Conservation (phyloP, 92 coral and sea anemone genomes). For the Actinostola sp. region DNA sequence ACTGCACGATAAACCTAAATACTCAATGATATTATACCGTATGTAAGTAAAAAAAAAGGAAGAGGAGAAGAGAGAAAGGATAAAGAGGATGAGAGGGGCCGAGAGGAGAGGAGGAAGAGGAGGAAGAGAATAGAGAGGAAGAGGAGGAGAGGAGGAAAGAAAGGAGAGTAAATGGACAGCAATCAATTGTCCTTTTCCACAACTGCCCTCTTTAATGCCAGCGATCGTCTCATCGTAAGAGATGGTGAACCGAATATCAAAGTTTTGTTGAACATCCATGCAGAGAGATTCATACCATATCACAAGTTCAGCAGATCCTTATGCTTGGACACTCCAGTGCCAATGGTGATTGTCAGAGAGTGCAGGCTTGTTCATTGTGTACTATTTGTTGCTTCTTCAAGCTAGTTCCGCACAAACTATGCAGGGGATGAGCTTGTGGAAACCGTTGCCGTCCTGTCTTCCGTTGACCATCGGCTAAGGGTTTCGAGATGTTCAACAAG, state of each 20-base stretch:
- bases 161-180: slow-evolving; percentile 2
- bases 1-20: slow-evolving; percentile 32
- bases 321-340: slow-evolving; percentile 60
- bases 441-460: slow-evolving; percentile 26
- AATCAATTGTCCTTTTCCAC: slow-evolving; percentile 59
- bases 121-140: neutral
- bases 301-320: neutral
- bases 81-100: no score
- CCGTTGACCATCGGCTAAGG: slow-evolving; percentile 62
- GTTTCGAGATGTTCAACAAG: slow-evolving; percentile 69
- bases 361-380: slow-evolving; percentile 42
- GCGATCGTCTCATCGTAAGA: slow-evolving; percentile 23
- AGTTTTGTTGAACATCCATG: slow-evolving; percentile 39
- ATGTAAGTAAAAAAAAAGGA: neutral
- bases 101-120: neutral
- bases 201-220: no score
- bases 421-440: slow-evolving; percentile 60
- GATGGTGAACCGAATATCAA: slow-evolving; percentile 18
- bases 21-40: neutral
- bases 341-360: slow-evolving; percentile 26
- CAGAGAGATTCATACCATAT: slow-evolving; percentile 22
- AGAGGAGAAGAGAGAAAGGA: no score
- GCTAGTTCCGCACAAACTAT: slow-evolving; percentile 39
- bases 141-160: neutral
- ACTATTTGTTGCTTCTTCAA: slow-evolving; percentile 44